Base-by-base conservation (phyloP, 2,797 vertebrate species). In the Amphiprion clarkii region DNA sequence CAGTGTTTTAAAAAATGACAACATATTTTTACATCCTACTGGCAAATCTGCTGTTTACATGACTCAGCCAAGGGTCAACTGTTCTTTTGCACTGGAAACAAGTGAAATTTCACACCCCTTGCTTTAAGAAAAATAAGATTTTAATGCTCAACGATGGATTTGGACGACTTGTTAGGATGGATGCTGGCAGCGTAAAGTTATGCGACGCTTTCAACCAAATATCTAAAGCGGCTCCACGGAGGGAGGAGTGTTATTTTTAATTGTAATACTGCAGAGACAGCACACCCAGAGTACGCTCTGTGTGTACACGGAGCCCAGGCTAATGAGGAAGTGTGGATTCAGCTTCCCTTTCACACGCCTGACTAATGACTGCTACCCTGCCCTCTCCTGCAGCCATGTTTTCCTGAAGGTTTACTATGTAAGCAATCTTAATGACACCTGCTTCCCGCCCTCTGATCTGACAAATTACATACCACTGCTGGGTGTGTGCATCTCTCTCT, bases 171-270 rank as follows among this genome's bases (percentile, higher is more conserved):
- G 48, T 60, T 74, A 51, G 19, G 52, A 82, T 77, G 76, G 74
- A 71, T 79, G 80, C 71, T 63, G 54, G 76, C 76, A 60, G 48
- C 0, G 29, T 71, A 23, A 81, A 82, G 79, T 52, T 60, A 21
- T 25, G 62, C 27, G 31, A 56, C n/a, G 61, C 84, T 63, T 61
- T 63, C 31, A 44, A 42, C 21, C 14, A 17, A 7, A 29, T 10
- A 5, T 16, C 42, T 66, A 6, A 79, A 72, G 58, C 40, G 70
- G 17, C 16, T 75, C 74, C 74, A 42, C 67, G 33, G 54, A 67
- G 69, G 88, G 81, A 86, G 81, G 72, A 74, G 29, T 87, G 91
- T 92, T 93, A 73, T 91, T 71, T 81, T 88, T 88, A 88, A 92
- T 90, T 82, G 57, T 29, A 59, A 85, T 73, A 64, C 44, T 85